Base-by-base conservation (phyloP, 2,113 vertebrate genomes). In the Bagarius yarrelli region DNA sequence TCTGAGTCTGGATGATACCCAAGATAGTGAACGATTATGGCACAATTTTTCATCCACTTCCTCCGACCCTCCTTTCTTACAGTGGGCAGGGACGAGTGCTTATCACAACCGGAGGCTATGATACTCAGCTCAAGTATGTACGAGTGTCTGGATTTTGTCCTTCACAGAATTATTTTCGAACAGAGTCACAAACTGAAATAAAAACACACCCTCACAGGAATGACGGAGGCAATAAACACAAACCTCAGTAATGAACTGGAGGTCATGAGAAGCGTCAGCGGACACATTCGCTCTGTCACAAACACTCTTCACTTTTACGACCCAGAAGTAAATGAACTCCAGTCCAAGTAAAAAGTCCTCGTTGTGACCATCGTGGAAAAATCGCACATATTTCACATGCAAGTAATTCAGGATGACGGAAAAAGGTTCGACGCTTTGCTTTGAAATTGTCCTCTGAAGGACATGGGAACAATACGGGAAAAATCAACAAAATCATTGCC, bases 121-220 rank as follows among this genome's bases (percentile, higher is more conserved):
- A 84, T 84, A 75, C 83, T 82, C 63, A 82, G 64, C 77, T 80
- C 44, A 56, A 84, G 77, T 67, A 78, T 70, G 79, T 78, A 81
- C 53, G 61, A 80, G 61, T 80, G 83, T 84, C 85, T 80, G 85
- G 80, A 78, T 78, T 83, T 73, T 71, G 85, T 83, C 83, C 85
- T 86, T 84, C 79, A 82, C 53, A 23, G 13, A 47, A n/a, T 69
- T 47, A 71, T 71, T 67, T 44, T 59, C 25, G 36, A 30, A 73
- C 0, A 69, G 16, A 23, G 27, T 53, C 70, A 50, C 40, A 52
- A 34, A 23, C 13, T 36, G 11, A 60, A 53, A 79, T 47, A 64
- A 8, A 82, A 25, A 25, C 30, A 71, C 27, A 23, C 25, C 4
- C 56, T 5, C 21, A 52, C 11, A 72, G 21, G 30, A 18, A 76